A percentile compares a stretch with the other conserved stretches of the same genome.
phyloP scores from a whole-genome alignment of 2,113 vertebrate genomes.

The Actenoides hombroni region DNA sequence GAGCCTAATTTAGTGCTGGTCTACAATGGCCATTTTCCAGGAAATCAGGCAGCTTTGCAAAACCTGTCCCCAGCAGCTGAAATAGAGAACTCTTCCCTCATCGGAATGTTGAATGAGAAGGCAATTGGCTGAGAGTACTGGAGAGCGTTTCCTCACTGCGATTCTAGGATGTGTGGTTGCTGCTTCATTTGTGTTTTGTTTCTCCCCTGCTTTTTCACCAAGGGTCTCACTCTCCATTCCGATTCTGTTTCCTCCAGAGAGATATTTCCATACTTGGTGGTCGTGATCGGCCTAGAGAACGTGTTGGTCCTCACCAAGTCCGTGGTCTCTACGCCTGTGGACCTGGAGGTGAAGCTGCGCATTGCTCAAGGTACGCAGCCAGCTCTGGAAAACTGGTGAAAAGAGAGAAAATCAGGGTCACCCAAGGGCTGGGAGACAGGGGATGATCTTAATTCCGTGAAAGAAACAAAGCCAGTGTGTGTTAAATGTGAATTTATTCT shows the following conservation, averaged over 20 bases:
- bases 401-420: not conserved
- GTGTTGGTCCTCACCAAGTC: slow-evolving; percentile 97
- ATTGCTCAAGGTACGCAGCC: slow-evolving; percentile 88
- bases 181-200: not conserved
- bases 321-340: slow-evolving; percentile 94
- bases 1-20: not conserved
- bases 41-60: not conserved
- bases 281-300: slow-evolving; percentile 96
- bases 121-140: not conserved
- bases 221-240: not conserved
- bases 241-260: slow-evolving; percentile 76
- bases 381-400: fast-evolving
- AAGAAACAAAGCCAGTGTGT: not conserved
- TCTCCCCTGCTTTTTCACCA: not conserved
- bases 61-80: not conserved
- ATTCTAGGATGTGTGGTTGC: not conserved
- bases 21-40: not conserved
- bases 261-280: slow-evolving; percentile 97
- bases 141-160: fast-evolving
- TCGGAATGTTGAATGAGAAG: not conserved
- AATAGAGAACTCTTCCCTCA: not conserved
- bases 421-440: not conserved
- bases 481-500: not conserved
- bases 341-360: slow-evolving; percentile 96
- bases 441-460: fast-evolving